Percentiles rank a stretch among this genome's conserved stretches.
phyloP scores from a whole-genome alignment of 1,140 invertebrate species.

The Drosophila baimaii region DNA sequence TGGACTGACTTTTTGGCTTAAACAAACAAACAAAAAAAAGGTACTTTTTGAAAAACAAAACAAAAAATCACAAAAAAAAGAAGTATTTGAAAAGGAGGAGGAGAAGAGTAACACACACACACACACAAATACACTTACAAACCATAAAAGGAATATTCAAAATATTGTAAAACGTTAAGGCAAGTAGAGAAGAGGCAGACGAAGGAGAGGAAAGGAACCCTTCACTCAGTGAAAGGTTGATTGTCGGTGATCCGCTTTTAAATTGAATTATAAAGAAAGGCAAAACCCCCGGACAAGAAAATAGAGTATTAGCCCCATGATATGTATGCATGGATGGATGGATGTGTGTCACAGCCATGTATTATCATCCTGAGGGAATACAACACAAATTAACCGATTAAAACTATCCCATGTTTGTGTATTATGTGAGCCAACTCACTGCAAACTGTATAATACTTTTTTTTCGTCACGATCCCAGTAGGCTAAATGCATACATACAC shows the following conservation, averaged over 20 bases:
- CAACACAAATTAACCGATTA: conserved; percentile 17
- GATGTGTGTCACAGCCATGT: conserved; percentile 31
- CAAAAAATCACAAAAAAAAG: conserved; percentile 51
- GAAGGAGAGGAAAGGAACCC: conserved; percentile 33
- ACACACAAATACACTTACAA: conserved; percentile 35
- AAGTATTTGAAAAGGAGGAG: conserved; percentile 41
- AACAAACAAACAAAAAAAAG: conserved; percentile 75
- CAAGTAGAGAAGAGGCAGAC: too few relatives aligned
- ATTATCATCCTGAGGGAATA: conserved; percentile 18
- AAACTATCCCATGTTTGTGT: conserved; percentile 24
- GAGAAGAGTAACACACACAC: neutral
- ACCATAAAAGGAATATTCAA: conserved; percentile 65
- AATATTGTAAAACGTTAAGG: conserved; percentile 70
- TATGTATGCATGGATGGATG: conserved; percentile 55
- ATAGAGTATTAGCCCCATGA: conserved; percentile 65
- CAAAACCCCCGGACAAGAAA: conserved; percentile 24
- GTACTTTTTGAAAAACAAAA: conserved; percentile 73
- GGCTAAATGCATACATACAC: conserved; percentile 55
- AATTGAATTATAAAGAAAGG: conserved; percentile 24
- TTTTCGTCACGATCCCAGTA: conserved; percentile 59
- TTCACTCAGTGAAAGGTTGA: conserved; percentile 74
- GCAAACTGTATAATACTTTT: conserved; percentile 26
- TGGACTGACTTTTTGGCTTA: conserved; percentile 83
- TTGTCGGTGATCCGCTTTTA: conserved; percentile 69
- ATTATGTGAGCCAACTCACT: conserved; percentile 11